Percentiles rank a stretch among this genome's conserved stretches.
Evolutionary conservation across 2,888 invertebrate genomes (phyloP).

Genomic region (Priocnemis perturbator): DNA sequence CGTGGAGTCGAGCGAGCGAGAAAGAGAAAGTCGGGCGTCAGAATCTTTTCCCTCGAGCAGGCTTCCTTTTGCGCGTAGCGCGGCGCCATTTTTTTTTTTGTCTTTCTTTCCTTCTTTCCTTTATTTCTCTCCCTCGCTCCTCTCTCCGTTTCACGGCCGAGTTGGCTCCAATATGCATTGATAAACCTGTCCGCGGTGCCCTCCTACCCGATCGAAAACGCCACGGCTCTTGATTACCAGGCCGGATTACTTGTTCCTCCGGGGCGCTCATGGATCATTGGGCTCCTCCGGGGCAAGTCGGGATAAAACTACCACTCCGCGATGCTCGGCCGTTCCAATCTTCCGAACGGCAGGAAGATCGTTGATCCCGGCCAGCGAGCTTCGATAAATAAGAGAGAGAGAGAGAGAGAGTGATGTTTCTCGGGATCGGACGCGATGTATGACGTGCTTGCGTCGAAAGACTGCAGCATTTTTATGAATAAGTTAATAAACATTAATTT

Average conservation of each 20-base stretch:
- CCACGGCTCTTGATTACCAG: constrained; percentile 57
- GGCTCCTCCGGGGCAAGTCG: constrained; percentile 43
- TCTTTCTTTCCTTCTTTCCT: too few species aligned
- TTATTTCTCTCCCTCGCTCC: constrained; percentile 38
- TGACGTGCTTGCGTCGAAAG: too few species aligned
- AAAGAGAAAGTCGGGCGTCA: constrained; percentile 21
- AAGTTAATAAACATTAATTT: too few species aligned
- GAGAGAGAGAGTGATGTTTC: neutral
- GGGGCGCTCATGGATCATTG: constrained; percentile 55
- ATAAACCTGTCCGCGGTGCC: constrained; percentile 59
- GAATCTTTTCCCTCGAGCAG: constrained; percentile 32
- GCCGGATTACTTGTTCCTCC: constrained; percentile 54
- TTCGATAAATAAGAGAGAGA: constrained; percentile 33
- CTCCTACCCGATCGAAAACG: constrained; percentile 31
- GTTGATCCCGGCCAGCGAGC: constrained; percentile 24
- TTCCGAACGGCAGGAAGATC: constrained; percentile 51
- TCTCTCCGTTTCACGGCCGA: constrained; percentile 60
- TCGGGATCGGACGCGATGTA: too few species aligned
- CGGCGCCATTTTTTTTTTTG: constrained; percentile 16
- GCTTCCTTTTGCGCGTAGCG: constrained; percentile 39
- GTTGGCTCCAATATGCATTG: constrained; percentile 68
- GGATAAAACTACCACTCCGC: constrained; percentile 46
- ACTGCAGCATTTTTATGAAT: too few species aligned
- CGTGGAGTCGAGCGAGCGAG: constrained; percentile 2
- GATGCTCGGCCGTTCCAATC: constrained; percentile 48